Evolutionary conservation across 2,888 invertebrate species (phyloP), one percentile per base, ranked within the genome.

Genomic region (Mesorhabditis belari): DNA sequence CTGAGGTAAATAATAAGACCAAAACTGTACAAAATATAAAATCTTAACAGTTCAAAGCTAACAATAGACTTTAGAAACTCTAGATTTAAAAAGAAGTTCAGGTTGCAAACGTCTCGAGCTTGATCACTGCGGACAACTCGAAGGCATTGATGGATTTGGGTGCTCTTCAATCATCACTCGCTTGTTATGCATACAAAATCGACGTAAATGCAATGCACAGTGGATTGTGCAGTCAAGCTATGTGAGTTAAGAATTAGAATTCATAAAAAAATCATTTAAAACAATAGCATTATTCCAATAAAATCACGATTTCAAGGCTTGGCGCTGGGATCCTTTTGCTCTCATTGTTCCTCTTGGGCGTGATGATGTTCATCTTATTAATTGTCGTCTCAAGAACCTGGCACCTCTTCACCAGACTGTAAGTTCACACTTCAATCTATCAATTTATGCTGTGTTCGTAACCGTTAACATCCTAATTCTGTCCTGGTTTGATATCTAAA

Each of bases 331-430:
- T 80, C 23, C 62, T 76, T 51, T 54, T 71, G 21, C 24, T 71
- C 44, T 67, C 70, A n/a, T 63, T 79, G 53, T 49, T 80, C 17
- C 60, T 73, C n/a, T 66, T 80, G 25, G 74, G 73, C 28, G 50
- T 77, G n/a, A 64, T 73, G 52, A 62, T 80, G 52, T 76, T 76
- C 69, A 55, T 70, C 23, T 62, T 80, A 25, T 69, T 80, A 55
- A 61, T 80, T 56, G 64, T 77, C 51, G 77, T 77, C 23, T 75
- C 74, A 12, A 74, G 73, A 61, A 74, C 78, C 1, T 79, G 79
- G 79, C 65, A 70, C 52, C 63, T 78, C 21, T 79, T 77, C 67
- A 73, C 68, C n/a, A 58, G 73, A 58, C 57, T 72, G 76, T 76
- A 49, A 70, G 76, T 76, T 9, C 44, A 35, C 44, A 17, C 44